Conservation (phyloP, 2,797 vertebrate species). For the Carapus acus region DNA sequence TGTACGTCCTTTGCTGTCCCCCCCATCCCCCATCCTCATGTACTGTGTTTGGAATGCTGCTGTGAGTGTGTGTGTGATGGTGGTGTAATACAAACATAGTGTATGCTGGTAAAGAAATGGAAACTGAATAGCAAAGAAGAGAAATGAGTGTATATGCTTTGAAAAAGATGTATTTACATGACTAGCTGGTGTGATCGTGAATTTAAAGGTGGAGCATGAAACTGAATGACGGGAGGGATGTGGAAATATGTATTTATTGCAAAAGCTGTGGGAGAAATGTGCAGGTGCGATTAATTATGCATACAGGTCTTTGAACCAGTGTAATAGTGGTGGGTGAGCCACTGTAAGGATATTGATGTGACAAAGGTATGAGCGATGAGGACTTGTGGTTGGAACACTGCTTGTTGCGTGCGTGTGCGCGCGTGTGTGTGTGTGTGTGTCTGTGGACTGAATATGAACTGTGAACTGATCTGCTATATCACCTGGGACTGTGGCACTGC, state of each 20-base stretch:
- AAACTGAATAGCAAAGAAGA: slow-evolving; percentile 34
- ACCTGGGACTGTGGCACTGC: slow-evolving; percentile 27
- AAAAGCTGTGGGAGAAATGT: slow-evolving; percentile 24
- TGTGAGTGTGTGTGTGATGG: slow-evolving; percentile 42
- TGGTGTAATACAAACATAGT: slow-evolving; percentile 41
- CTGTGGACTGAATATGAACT: slow-evolving; percentile 34
- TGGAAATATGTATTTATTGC: slow-evolving; percentile 56
- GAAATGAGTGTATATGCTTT: slow-evolving; percentile 47
- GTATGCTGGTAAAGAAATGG: slow-evolving; percentile 27
- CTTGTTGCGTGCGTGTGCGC: slow-evolving; percentile 23
- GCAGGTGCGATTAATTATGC: slow-evolving; percentile 18
- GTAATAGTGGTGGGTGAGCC: slow-evolving; percentile 36
- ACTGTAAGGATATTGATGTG: slow-evolving; percentile 33
- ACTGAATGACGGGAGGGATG: slow-evolving; percentile 39
- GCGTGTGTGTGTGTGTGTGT: slow-evolving; percentile 9
- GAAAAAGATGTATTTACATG: slow-evolving; percentile 56
- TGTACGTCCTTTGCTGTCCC: slow-evolving; percentile 47
- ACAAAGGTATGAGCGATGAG: slow-evolving; percentile 17
- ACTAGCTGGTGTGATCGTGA: slow-evolving; percentile 60
- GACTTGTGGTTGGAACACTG: slow-evolving; percentile 26
- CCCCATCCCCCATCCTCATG: slow-evolving; percentile 53
- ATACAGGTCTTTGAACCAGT: slow-evolving; percentile 19
- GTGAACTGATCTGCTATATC: slow-evolving; percentile 23
- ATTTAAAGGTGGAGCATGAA: slow-evolving; percentile 46
- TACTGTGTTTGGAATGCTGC: slow-evolving; percentile 63